Conservation (phyloP, 1,140 invertebrate genomes). For the Sitobion miscanthi region DNA sequence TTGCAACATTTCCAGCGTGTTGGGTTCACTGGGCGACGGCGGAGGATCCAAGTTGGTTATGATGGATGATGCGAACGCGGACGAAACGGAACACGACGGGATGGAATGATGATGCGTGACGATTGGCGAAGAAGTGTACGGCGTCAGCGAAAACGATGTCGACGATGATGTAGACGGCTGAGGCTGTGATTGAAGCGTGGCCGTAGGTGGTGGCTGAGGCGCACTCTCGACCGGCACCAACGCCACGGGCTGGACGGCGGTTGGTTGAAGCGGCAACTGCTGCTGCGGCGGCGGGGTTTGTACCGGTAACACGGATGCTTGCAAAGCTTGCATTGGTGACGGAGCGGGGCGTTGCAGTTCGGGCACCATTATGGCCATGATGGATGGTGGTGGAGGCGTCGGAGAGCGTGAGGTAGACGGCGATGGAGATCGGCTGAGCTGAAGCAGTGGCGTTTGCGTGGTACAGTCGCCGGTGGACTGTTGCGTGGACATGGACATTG, state of each 20-base stretch:
- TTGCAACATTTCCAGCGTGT: constrained; percentile 89
- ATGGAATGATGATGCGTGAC: constrained; percentile 57
- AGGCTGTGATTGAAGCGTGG: background rate
- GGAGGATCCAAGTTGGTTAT: constrained; percentile 85
- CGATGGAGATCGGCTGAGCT: constrained; percentile 66
- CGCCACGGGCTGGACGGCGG: background rate
- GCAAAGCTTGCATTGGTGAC: background rate
- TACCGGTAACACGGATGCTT: background rate
- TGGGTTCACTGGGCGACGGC: constrained; percentile 81
- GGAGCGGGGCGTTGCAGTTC: constrained; percentile 61
- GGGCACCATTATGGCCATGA: background rate
- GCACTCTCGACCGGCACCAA: background rate
- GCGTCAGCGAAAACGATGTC: background rate
- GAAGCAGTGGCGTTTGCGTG: constrained; percentile 63
- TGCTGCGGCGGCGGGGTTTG: background rate
- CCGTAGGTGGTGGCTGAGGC: background rate
- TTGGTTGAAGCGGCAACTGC: background rate
- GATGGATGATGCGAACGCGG: constrained; percentile 82
- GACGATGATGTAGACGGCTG: background rate
- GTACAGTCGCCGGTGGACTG: constrained; percentile 58
- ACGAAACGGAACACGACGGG: constrained; percentile 68
- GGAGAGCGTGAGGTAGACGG: constrained; percentile 53
- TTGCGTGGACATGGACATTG: background rate
- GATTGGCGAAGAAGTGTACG: background rate
- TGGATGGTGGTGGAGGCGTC: constrained; percentile 59